These are phyloP conservation scores for Heterodera filipjevi DNA, from an alignment of 2,888 invertebrate genomes.

Conservation along the genomic window DNA sequence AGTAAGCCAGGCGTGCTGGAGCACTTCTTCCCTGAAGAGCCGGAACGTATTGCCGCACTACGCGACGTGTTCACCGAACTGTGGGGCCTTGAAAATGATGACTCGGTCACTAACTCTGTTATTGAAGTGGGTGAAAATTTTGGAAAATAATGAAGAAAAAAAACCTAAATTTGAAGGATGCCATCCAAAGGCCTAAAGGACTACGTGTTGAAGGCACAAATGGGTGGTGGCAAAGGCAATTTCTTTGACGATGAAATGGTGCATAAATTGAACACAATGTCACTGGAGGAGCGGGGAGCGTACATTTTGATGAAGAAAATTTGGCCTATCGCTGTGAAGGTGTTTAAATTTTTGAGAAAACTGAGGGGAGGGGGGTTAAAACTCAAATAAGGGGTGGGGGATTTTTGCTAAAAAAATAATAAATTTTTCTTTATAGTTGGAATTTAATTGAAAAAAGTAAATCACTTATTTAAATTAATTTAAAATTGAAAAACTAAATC, in stretches of 20 bases:
- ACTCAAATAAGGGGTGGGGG: no score
- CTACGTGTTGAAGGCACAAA: constrained; percentile 91
- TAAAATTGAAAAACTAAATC: no score
- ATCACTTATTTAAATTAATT: no score
- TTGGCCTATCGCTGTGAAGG: constrained; percentile 31
- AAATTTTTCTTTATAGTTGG: no score
- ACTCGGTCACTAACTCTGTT: constrained; percentile 48
- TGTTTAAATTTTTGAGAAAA: not conserved
- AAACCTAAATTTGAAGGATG: constrained; percentile 33
- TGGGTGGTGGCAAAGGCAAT: constrained; percentile 94
- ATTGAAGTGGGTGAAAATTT: not conserved
- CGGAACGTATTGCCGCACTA: constrained; percentile 72
- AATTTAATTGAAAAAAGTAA: no score
- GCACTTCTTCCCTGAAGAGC: constrained; percentile 71
- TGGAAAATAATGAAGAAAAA: no score
- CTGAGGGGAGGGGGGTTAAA: not conserved
- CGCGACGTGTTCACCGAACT: constrained; percentile 85
- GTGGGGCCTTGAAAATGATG: constrained; percentile 77
- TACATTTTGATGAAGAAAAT: constrained; percentile 55
- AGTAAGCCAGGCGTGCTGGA: constrained; percentile 75
- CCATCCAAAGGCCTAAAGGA: constrained; percentile 73
- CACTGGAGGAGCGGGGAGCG: constrained; percentile 40
- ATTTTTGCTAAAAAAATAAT: no score
- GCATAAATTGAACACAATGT: constrained; percentile 32
- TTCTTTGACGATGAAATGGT: constrained; percentile 74